phyloP scores from a whole-genome alignment of 2,113 vertebrate genomes.

The Vanacampus margaritifer region DNA sequence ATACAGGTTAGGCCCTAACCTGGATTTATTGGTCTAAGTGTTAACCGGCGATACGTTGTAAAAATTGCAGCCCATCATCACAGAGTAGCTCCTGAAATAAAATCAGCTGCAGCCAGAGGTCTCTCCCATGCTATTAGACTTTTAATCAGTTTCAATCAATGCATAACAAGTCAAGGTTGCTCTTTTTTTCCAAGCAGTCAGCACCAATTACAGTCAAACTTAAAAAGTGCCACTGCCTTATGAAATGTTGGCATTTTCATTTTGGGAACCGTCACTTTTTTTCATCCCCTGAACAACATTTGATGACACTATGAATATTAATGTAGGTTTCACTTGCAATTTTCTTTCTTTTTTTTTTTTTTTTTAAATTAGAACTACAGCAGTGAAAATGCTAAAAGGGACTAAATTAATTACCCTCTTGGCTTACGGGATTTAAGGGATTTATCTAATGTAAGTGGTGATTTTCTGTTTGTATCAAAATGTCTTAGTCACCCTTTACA shows the following conservation, averaged over 20 bases:
- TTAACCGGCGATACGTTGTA: neutral
- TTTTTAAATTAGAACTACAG: slow-evolving; percentile 9
- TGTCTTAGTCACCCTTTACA: slow-evolving; percentile 12
- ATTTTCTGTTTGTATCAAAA: neutral
- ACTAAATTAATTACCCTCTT: slow-evolving; percentile 17
- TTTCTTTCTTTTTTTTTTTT: neutral
- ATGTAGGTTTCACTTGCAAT: neutral
- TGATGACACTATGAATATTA: slow-evolving; percentile 17
- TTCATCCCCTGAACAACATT: neutral
- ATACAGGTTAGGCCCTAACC: neutral
- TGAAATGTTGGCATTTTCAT: neutral
- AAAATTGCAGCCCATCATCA: slow-evolving; percentile 44
- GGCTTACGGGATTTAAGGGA: slow-evolving; percentile 14
- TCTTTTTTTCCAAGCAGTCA: slow-evolving; percentile 9
- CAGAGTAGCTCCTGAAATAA: slow-evolving; percentile 35
- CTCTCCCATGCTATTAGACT: slow-evolving; percentile 32
- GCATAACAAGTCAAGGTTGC: neutral
- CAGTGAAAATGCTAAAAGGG: slow-evolving; percentile 8
- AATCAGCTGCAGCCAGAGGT: slow-evolving; percentile 19
- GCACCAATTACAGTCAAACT: neutral
- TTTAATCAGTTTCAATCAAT: slow-evolving; percentile 43
- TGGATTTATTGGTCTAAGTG: neutral
- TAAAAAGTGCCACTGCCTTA: neutral
- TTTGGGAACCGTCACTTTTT: slow-evolving; percentile 2
- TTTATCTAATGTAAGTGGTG: slow-evolving; percentile 21